Conservation (phyloP, 2,113 vertebrate species). For the Lontra canadensis region DNA sequence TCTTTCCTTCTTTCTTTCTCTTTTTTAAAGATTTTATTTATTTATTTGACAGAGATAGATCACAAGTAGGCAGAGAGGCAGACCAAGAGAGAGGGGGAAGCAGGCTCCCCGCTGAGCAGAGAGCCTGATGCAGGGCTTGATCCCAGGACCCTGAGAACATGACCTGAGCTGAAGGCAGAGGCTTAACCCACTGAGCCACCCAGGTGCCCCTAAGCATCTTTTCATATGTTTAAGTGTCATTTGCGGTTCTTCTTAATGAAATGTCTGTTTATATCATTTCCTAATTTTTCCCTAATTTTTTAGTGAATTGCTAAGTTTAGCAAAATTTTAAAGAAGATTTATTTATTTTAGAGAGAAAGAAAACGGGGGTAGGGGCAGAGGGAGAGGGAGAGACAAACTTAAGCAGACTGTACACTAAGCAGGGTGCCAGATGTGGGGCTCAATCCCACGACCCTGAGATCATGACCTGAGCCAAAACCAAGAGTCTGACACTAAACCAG, state of each 20-base stretch:
- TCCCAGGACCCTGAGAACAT: too few species aligned
- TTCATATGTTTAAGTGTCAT: not conserved
- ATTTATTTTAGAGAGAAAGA: not conserved
- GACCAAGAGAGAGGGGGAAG: too few species aligned
- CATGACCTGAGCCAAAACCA: not conserved
- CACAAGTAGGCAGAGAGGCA: too few species aligned
- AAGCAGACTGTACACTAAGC: not conserved
- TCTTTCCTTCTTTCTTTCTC: too few species aligned
- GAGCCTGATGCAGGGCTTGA: too few species aligned
- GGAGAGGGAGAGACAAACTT: not conserved
- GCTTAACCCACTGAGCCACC: too few species aligned
- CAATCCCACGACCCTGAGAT: not conserved
- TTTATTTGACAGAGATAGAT: too few species aligned
- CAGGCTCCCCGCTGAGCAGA: too few species aligned
- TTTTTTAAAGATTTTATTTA: too few species aligned
- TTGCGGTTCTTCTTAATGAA: not conserved
- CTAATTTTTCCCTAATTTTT: not conserved
- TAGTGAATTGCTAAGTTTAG: not conserved
- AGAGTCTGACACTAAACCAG: not conserved
- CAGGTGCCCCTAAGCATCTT: not conserved
- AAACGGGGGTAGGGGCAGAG: accelerated
- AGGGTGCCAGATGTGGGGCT: not conserved
- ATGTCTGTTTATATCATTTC: not conserved
- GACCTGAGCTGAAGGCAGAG: too few species aligned
- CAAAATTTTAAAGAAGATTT: not conserved